Percentiles rank a stretch among this genome's conserved stretches.
Evolutionary conservation across 2,113 vertebrate species (phyloP).

Genomic region (Anolis carolinensis): DNA sequence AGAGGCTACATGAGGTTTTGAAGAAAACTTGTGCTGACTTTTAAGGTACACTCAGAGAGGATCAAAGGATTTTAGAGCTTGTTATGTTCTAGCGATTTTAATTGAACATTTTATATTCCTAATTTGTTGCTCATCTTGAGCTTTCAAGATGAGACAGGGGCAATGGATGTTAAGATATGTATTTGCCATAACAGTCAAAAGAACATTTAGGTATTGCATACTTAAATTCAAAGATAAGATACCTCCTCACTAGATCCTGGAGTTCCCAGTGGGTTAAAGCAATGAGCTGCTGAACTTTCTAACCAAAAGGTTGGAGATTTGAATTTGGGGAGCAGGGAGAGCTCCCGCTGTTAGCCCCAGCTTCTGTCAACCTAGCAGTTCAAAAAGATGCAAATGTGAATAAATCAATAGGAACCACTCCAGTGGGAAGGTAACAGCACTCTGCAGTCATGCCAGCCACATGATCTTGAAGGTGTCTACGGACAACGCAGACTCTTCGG

Average conservation of each 20-base stretch:
- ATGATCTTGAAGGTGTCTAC: no score
- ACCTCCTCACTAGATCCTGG: neutral
- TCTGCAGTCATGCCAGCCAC: no score
- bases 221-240: neutral
- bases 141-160: neutral
- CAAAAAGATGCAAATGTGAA: no score
- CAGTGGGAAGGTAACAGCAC: no score
- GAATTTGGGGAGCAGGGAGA: no score
- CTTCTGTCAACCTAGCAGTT: no score
- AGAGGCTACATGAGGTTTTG: conserved; percentile 52
- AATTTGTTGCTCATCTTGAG: conserved; percentile 5
- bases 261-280: no score
- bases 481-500: no score
- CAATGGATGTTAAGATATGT: neutral
- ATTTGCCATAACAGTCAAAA: neutral
- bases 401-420: no score
- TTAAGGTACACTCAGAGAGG: conserved; percentile 64
- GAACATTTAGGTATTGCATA: neutral
- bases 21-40: conserved; percentile 55
- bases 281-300: no score
- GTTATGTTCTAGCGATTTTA: conserved; percentile 1
- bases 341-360: no score
- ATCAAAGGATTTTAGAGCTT: conserved; percentile 9
- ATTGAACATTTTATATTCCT: conserved; percentile 14
- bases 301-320: no score